These are phyloP conservation scores for Dromaius novaehollandiae DNA, from an alignment of 2,113 vertebrate species.

Conservation along the genomic window DNA sequence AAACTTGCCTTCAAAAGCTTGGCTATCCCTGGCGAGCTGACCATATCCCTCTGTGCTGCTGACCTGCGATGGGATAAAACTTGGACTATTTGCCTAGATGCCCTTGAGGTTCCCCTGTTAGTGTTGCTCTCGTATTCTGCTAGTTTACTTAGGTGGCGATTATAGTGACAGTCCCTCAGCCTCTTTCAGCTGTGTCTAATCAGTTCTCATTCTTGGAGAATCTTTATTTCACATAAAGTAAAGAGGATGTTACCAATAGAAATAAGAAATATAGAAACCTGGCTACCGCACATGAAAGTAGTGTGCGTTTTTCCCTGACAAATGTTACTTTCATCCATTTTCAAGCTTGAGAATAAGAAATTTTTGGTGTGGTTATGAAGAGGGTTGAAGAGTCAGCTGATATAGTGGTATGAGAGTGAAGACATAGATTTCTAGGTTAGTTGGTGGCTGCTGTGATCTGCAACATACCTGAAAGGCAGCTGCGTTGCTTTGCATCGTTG, in stretches of 20 bases:
- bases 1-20: background rate
- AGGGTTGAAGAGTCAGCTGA: background rate
- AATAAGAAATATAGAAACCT: background rate
- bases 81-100: background rate
- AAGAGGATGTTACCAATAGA: background rate
- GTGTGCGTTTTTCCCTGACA: background rate
- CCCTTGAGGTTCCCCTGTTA: background rate
- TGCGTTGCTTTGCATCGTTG: background rate
- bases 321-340: conserved; percentile 2
- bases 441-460: conserved; percentile 18
- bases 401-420: conserved; percentile 2
- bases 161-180: background rate
- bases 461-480: conserved; percentile 45
- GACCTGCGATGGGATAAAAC: background rate
- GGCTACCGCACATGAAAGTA: background rate
- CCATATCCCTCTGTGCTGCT: background rate
- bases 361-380: background rate
- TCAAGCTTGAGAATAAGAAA: background rate
- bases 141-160: background rate
- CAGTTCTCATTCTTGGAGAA: background rate
- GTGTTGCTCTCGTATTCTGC: background rate
- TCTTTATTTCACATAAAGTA: background rate
- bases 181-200: background rate
- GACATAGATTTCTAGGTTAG: conserved; percentile 3
- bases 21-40: background rate